Evolutionary conservation across 2,113 vertebrate species (phyloP).

Genomic region (Ceyx melanurus): DNA sequence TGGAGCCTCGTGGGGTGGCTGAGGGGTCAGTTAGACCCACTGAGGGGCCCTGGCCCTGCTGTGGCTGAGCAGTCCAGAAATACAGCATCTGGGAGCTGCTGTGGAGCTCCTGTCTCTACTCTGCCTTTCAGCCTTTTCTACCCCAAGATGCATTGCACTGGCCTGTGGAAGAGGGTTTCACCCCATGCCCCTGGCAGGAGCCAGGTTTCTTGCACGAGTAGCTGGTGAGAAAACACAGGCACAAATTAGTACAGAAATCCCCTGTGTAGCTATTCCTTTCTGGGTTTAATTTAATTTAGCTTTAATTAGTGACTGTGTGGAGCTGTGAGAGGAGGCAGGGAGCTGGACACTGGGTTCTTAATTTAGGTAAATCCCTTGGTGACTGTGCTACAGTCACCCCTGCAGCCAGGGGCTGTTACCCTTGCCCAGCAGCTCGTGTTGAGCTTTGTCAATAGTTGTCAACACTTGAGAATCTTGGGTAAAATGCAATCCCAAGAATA

Average conservation of each 20-base stretch:
- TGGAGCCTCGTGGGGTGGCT: neutral
- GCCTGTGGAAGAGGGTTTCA: neutral
- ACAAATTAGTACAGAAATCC: neutral
- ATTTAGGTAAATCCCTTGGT: neutral
- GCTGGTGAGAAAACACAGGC: neutral
- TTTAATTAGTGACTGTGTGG: neutral
- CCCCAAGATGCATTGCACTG: neutral
- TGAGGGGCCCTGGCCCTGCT: neutral
- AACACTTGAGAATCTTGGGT: accelerated
- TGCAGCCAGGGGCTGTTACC: neutral
- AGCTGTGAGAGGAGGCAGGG: neutral
- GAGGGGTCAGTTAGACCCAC: neutral
- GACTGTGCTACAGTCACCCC: neutral
- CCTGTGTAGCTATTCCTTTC: too few species aligned
- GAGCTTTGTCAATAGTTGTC: neutral
- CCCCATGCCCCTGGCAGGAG: accelerated
- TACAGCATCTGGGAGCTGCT: neutral
- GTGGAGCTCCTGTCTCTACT: neutral
- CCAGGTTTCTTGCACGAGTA: neutral
- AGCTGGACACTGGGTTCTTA: neutral
- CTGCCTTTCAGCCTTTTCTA: neutral
- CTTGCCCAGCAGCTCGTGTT: neutral
- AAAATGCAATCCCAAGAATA: accelerated
- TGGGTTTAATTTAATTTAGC: neutral
- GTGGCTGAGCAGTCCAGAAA: neutral